Evolutionary conservation across 2,797 vertebrate genomes (phyloP), one percentile per base, ranked within the genome.

Genomic region (Rhynchonycteris naso): DNA sequence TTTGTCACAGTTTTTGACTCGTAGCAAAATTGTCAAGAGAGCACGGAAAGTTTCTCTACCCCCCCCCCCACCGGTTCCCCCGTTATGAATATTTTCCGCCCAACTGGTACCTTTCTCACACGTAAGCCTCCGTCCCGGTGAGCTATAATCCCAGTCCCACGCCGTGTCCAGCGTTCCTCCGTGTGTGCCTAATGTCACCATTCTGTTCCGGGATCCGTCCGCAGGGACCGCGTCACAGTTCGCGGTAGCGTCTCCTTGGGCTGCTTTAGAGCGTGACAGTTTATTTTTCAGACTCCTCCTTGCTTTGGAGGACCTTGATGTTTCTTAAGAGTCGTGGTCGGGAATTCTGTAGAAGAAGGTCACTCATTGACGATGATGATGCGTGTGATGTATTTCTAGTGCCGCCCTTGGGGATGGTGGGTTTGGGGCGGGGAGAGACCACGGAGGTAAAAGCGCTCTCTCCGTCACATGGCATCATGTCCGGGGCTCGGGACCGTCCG

Each of bases 401-500:
- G 38, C 35, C 14, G 24, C 28, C 4, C 10, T 1, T 1, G 59
- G 33, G 33, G 35, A 26, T 21, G 0, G 0, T 33, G 76, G 12
- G 7, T 2, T 5, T 12, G 2, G 15, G 65, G 30, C 12, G 56
- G 30, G 50, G 58, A 33, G 58, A 56, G 58, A 35, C 7, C 12
- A 1, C 38, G 3, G 21, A 38, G 58, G 15, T 21, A 1, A 1
- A n/a, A 8, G 24, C 1, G 24, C 8, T 7, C 1, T 10, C 28
- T 24, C 8, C 2, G 0, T n/a, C 28, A 1, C 18, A 1, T 8
- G 7, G 0, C 0, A 13, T 10, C 11, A 0, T 5, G 19, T 43
- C 43, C 43, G 5, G 43, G 43, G 8, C 43, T 43, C 43, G 43
- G 43, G 43, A 43, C 35, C 47, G 21, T 28, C 43, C 18, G 1